Percentiles rank a stretch among this genome's conserved stretches.
Conservation (phyloP, 2,797 vertebrate genomes). For the Gymnoscopelus braueri region DNA sequence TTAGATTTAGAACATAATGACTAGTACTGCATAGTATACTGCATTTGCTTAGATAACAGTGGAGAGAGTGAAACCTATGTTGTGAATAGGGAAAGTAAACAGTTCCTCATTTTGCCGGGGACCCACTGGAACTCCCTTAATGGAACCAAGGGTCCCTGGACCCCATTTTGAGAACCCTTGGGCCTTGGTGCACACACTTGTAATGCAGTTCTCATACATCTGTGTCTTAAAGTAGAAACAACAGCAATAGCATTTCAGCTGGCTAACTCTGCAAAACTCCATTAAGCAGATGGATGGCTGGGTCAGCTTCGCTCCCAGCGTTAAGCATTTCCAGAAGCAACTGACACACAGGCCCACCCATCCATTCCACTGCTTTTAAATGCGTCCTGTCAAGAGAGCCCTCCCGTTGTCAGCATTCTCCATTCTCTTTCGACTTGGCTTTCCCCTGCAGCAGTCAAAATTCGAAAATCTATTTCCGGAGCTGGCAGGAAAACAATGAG, state of each 20-base stretch:
- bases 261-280: slow-evolving; percentile 20
- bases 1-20: no score
- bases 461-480: slow-evolving; percentile 23
- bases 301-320: slow-evolving; percentile 18
- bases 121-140: no score
- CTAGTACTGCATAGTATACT: no score
- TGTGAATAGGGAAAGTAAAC: no score
- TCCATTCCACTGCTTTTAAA: slow-evolving; percentile 30
- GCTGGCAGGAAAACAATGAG: slow-evolving; percentile 28
- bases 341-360: slow-evolving; percentile 5
- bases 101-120: no score
- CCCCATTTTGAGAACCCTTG: no score
- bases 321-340: slow-evolving; percentile 4
- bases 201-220: no score
- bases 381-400: slow-evolving; percentile 37
- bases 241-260: slow-evolving; percentile 24
- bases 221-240: neutral
- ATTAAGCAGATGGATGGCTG: slow-evolving; percentile 43
- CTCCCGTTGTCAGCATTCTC: slow-evolving; percentile 32
- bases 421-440: neutral
- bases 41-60: no score
- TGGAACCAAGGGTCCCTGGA: no score
- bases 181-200: no score
- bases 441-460: slow-evolving; percentile 20
- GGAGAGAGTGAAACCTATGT: no score